A percentile compares a stretch with the other conserved stretches of the same genome.
Evolutionary conservation across 1,140 invertebrate species (phyloP).

Genomic region (Bilobella aurantiaca): DNA sequence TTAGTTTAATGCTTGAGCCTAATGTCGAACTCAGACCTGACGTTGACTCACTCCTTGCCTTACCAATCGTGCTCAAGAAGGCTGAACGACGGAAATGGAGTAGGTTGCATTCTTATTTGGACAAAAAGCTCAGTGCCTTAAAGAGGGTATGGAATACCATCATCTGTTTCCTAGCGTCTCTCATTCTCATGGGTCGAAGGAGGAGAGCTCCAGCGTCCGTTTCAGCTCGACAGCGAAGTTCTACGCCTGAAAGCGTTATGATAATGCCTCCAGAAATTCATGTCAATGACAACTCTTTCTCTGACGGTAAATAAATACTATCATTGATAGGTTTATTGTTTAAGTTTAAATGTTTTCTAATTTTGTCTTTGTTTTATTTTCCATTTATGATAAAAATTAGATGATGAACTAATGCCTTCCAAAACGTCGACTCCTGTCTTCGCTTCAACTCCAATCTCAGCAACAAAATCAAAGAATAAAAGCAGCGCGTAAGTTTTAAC

Average conservation of each 20-base stretch:
- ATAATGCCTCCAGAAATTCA: conserved; percentile 14
- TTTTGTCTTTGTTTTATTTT: background rate
- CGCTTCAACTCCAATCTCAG: conserved; percentile 32
- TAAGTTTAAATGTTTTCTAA: conserved; percentile 4
- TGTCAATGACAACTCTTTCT: conserved; percentile 31
- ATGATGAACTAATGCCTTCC: conserved; percentile 17
- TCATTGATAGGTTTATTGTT: no score
- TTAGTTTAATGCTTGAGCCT: conserved; percentile 27
- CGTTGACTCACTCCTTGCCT: conserved; percentile 21
- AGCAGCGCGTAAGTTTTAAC: background rate
- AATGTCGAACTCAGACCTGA: conserved; percentile 23
- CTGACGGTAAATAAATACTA: no score
- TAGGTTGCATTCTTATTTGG: conserved; percentile 11
- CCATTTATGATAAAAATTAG: no score
- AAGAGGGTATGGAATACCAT: conserved; percentile 18
- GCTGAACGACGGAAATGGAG: conserved; percentile 16
- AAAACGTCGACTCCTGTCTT: conserved; percentile 20
- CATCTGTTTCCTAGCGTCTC: conserved; percentile 12
- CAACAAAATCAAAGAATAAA: background rate
- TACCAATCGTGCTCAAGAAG: conserved; percentile 14
- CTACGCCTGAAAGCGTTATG: background rate
- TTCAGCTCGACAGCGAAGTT: conserved; percentile 17
- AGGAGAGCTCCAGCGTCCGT: background rate
- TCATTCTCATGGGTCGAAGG: background rate
- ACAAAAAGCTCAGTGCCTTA: conserved; percentile 8